Evolutionary conservation across 2,797 vertebrate species (phyloP).

Genomic region (Halcyon leucocephala): DNA sequence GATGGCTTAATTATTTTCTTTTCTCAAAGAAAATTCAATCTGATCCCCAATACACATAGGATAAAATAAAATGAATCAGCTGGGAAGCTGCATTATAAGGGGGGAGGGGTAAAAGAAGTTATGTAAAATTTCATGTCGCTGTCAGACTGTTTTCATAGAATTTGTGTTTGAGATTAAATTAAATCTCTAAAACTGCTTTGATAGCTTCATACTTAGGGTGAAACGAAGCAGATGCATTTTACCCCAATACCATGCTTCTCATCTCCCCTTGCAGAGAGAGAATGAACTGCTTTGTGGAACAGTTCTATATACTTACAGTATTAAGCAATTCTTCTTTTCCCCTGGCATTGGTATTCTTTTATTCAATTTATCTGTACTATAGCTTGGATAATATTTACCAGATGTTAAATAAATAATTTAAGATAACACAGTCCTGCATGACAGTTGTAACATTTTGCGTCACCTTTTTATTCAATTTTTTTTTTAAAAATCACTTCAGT

Average conservation of each 20-base stretch:
- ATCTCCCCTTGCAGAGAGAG: conserved; percentile 60
- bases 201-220: conserved; percentile 76
- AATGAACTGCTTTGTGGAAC: conserved; percentile 70
- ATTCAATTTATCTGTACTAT: conserved; percentile 73
- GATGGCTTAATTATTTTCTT: conserved; percentile 78
- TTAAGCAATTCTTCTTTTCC: conserved; percentile 72
- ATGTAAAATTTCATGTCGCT: conserved; percentile 74
- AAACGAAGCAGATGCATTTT: conserved; percentile 77
- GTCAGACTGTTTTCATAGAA: conserved; percentile 76
- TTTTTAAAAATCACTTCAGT: neutral
- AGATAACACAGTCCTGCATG: conserved; percentile 54
- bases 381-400: conserved; percentile 78
- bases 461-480: conserved; percentile 67
- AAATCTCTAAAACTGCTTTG: conserved; percentile 78
- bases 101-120: conserved; percentile 60
- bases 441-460: conserved; percentile 71
- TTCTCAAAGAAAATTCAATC: conserved; percentile 65
- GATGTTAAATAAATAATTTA: conserved; percentile 79
- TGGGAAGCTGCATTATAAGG: conserved; percentile 66
- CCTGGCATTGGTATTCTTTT: conserved; percentile 73
- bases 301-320: conserved; percentile 71
- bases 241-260: conserved; percentile 59
- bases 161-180: conserved; percentile 78
- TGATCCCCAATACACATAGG: conserved; percentile 49
- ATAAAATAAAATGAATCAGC: conserved; percentile 71